Evolutionary conservation across 2,888 invertebrate genomes (phyloP), one percentile per base, ranked within the genome.

Genomic region (Leptinotarsa haldemani): DNA sequence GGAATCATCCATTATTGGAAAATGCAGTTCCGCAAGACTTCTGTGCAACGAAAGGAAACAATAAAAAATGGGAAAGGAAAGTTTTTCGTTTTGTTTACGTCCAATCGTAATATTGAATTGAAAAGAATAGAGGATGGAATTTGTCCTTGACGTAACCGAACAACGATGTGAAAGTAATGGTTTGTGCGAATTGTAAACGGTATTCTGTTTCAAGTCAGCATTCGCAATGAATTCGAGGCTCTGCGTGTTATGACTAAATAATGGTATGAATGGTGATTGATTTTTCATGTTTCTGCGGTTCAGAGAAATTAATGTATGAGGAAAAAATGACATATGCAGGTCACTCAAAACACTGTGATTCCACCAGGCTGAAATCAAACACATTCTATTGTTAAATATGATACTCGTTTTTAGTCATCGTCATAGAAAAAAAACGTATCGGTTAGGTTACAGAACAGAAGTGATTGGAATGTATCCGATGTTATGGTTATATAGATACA

Each of bases 101-200:
- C 20, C 20, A 22, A 68, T 46, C 46, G 56, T 56, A 18, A 56
- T 68, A 46, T 40, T 56, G 18, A 16, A 56, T 9, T 47, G 58
- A 68, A 68, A 56, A 56, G 68, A 68, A 46, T 20, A 68, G 56
- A 46, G 56, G 56, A 68, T 61, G 61, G 63, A 65, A 65, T 72
- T 69, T 63, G 72, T 63, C 72, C 72, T 72, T 72, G 68, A 68
- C 68, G 56, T 72, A 72, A 72, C 65, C 67, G 72, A 72, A 52
- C 46, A 67, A 64, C 61, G 72, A 72, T 72, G 72, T 72, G 72
- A 72, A 72, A 72, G 72, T 69, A 72, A 53, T 72, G 63, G 61
- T 40, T 58, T 15, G n/a, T 61, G 61, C 61, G 40, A 61, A 61
- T 61, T 61, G 63, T 65, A 65, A 64, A 70, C 64, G 65, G 70